These are phyloP conservation scores for Nebria ingens DNA, from an alignment of 1,140 invertebrate genomes.

Conservation along the genomic window DNA sequence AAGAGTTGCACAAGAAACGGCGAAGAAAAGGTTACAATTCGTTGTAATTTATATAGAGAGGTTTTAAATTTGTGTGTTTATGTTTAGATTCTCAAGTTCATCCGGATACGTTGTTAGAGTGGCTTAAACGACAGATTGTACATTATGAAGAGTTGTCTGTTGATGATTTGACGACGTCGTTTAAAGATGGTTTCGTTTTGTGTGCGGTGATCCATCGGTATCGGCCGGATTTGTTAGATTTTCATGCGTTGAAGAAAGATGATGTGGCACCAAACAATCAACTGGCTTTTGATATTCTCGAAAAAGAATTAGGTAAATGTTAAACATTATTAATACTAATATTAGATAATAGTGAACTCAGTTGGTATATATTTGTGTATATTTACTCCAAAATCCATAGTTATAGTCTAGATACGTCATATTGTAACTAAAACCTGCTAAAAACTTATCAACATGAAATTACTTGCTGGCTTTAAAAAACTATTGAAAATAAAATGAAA, in stretches of 20 bases:
- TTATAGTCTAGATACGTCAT: too few relatives aligned
- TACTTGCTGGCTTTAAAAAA: too few relatives aligned
- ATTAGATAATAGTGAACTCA: too few relatives aligned
- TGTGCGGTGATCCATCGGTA: conserved; percentile 79
- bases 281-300: conserved; percentile 69
- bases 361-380: too few relatives aligned
- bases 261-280: conserved; percentile 59
- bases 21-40: conserved; percentile 45
- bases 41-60: too few relatives aligned
- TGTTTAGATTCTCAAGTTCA: conserved; percentile 51
- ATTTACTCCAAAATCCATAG: too few relatives aligned
- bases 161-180: conserved; percentile 57
- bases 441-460: too few relatives aligned
- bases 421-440: too few relatives aligned
- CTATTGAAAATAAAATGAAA: too few relatives aligned
- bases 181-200: conserved; percentile 65
- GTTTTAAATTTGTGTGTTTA: too few relatives aligned
- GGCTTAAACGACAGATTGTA: conserved; percentile 65
- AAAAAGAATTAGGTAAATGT: conserved; percentile 47
- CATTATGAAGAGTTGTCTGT: conserved; percentile 54
- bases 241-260: conserved; percentile 50
- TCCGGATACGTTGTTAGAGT: conserved; percentile 61
- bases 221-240: conserved; percentile 78
- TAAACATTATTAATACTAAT: neutral
- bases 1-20: conserved; percentile 51